Evolutionary conservation across 2,797 vertebrate species (phyloP).

Genomic region (Cheirogaleus major): DNA sequence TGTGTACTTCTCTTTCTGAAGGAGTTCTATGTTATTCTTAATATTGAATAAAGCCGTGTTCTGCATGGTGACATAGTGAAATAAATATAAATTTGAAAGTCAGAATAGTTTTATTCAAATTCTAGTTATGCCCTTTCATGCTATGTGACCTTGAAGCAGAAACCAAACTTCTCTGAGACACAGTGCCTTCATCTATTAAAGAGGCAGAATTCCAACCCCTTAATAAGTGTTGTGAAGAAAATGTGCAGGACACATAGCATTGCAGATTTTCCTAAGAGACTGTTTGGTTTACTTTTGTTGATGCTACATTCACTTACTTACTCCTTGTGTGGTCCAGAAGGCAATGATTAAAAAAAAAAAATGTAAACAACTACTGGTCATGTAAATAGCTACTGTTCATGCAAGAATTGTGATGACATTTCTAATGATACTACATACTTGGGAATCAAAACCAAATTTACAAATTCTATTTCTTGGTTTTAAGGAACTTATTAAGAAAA

Average conservation of each 20-base stretch:
- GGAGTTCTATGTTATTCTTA: not conserved
- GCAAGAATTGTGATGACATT: not conserved
- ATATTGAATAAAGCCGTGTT: not conserved
- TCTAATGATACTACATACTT: not conserved
- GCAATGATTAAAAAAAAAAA: constrained; percentile 50
- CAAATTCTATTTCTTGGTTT: not conserved
- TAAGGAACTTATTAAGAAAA: constrained; percentile 8
- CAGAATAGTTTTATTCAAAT: not conserved
- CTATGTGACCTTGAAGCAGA: not conserved
- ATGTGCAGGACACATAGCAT: accelerated
- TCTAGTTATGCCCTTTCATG: not conserved
- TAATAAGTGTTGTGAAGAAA: not conserved
- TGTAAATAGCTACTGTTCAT: constrained; percentile 64
- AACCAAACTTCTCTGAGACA: not conserved
- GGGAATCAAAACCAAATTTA: not conserved
- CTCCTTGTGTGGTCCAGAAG: constrained; percentile 72
- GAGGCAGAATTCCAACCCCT: not conserved
- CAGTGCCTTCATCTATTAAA: not conserved
- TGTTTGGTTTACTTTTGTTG: constrained; percentile 19
- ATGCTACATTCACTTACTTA: not conserved
- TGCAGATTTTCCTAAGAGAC: not conserved
- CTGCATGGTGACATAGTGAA: not conserved
- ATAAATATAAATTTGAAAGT: not conserved
- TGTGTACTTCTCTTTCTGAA: not conserved
- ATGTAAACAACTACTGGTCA: constrained; percentile 45